Conservation (phyloP, 1,140 invertebrate genomes). For the Stegodyphus mimosarum region DNA sequence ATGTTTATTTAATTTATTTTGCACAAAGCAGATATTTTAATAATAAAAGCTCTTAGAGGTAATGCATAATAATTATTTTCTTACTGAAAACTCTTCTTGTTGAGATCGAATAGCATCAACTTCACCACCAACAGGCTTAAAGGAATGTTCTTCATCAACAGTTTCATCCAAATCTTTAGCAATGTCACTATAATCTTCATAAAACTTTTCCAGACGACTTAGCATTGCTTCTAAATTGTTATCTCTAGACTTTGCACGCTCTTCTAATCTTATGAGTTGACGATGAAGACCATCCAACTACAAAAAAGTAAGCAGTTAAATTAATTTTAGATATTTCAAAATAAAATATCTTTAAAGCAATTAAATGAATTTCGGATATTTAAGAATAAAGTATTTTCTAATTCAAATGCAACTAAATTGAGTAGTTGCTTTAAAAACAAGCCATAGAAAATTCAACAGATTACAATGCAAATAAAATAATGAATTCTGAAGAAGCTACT, state of each 20-base stretch:
- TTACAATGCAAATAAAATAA: too few relatives aligned
- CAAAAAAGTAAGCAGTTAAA: constrained; percentile 61
- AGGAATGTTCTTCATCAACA: constrained; percentile 78
- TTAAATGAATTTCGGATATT: too few relatives aligned
- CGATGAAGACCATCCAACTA: constrained; percentile 62
- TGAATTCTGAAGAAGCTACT: too few relatives aligned
- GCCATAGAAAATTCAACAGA: too few relatives aligned
- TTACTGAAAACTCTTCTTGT: constrained; percentile 76
- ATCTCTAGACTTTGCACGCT: constrained; percentile 77
- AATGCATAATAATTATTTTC: not conserved
- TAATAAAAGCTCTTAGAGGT: not conserved
- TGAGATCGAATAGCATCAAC: constrained; percentile 89
- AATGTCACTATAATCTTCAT: constrained; percentile 79
- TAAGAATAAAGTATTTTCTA: too few relatives aligned
- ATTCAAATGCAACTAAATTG: not conserved
- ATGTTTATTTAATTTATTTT: too few relatives aligned
- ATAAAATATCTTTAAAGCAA: too few relatives aligned
- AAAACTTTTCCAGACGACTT: constrained; percentile 72
- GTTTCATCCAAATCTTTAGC: constrained; percentile 83
- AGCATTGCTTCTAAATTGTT: constrained; percentile 78
- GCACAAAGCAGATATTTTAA: too few relatives aligned
- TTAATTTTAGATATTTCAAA: not conserved
- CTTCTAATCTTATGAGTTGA: constrained; percentile 61
- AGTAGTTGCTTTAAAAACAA: not conserved
- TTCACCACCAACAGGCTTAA: constrained; percentile 90